Base-by-base conservation (phyloP, 2,888 invertebrate genomes). In the Macaria liturata region DNA sequence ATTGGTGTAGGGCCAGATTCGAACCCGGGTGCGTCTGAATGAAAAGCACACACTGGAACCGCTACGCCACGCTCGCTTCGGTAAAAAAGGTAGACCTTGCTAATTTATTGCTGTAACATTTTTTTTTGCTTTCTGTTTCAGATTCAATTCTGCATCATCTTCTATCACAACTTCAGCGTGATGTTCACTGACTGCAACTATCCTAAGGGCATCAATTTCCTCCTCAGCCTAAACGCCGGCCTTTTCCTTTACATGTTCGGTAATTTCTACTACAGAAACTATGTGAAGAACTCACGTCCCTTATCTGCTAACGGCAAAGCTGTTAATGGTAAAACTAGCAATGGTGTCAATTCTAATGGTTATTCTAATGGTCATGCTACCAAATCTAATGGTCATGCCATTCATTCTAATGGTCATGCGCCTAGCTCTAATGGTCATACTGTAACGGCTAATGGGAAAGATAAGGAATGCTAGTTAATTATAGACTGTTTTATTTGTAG, bases 241-340 rank as follows among this genome's bases (percentile, higher is more conserved):
- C 88, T 95, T 4, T 97, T 96, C 83, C 90, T 96, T 3, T 96
- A 96, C 73, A 94, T 97, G 88, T 97, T 97, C 74, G 94, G 95
- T 45, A 94, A 95, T 66, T 97, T 96, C 80, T 97, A 96, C 80
- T 88, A 94, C 50, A 91, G 90, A 59, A 95, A 93, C 67, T 96
- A 96, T 77, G 79, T 92, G 7, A 93, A 92, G 56, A 71, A 31
- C 39, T 71, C 52, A 32, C 75, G 65, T 66, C 31, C 34, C n/a
- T 4, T 34, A 4, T 9, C 30, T 50, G 34, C 39, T 51, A 45
- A 45, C 6, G 50, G 34, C 5, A 61, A 54, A 43, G 43, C 56
- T 9, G 30, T 9, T 45, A 49, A 55, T 42, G 49, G 55, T 6
- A 31, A 49, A 32, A 37, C 32, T 9, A 37, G 9, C 31, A n/a